Base-by-base conservation (phyloP, 2,888 invertebrate species). In the Caenorhabditis panamensis region DNA sequence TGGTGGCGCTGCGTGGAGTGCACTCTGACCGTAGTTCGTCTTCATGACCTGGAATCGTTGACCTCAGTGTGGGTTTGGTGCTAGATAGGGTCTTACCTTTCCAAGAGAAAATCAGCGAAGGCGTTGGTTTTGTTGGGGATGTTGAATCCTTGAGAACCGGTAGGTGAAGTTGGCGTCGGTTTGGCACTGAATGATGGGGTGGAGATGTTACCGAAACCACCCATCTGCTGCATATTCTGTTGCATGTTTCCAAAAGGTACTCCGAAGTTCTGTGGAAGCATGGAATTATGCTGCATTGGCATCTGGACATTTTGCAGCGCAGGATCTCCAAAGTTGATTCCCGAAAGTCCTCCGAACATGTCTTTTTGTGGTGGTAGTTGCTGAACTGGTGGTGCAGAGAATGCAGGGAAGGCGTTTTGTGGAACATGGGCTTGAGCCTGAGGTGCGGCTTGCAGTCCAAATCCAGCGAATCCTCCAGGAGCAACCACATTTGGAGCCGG, bases 21-120 rank as follows among this genome's bases (percentile, higher is more conserved):
- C 81, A 51, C 68, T 81, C 44, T 81, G 81, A n/a, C 81, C 81
- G 26, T 81, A 81, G 54, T 63, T 72, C 18, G 81, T 81, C 49
- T 81, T 77, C 81, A 81, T 81, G 3, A 81, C 80, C 80, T 81
- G 51, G 16, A 54, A 22, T 31, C 41, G 11, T 37, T 24, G 11
- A 49, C 9, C 3, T 41, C 3, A 13, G 13, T 11, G 16, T 41
- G n/a, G 5, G 5, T 3, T 13, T 41, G 41, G 2, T 41, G 5
- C 13, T 41, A 6, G 3, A 9, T 6, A 9, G 26, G 22, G 37
- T 1, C 9, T 28, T 22, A 84, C 84, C 54, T 84, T 82, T 67
- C 84, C 84, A 3, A 84, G 62, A 16, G 84, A 79, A 84, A 58
- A 67, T 84, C 84, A 16, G 84, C 84, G 24, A 84, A 84, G 6